Percentiles rank a stretch among this genome's conserved stretches.
Evolutionary conservation across 2,888 invertebrate genomes (phyloP).

Genomic region (Hylaea fasciaria): DNA sequence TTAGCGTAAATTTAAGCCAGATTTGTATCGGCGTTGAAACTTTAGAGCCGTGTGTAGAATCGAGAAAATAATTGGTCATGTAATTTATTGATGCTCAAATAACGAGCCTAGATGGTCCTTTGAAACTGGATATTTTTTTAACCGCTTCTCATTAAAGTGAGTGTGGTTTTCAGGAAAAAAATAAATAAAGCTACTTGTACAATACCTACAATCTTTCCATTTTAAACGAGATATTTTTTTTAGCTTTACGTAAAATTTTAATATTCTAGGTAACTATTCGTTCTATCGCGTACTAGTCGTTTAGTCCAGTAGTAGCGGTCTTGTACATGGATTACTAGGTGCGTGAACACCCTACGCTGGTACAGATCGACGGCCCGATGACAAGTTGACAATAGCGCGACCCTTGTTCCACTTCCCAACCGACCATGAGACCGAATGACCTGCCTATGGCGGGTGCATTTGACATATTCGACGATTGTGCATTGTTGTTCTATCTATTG

Average conservation of each 20-base stretch:
- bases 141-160: neutral
- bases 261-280: too few species aligned
- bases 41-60: constrained; percentile 6
- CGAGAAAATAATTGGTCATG: constrained; percentile 13
- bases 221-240: too few species aligned
- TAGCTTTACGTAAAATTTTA: too few species aligned
- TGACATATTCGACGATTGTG: constrained; percentile 5
- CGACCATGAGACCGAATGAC: neutral
- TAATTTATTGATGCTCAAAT: constrained; percentile 23
- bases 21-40: constrained; percentile 26
- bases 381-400: too few species aligned
- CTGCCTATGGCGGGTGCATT: neutral
- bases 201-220: too few species aligned
- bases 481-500: constrained; percentile 2
- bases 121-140: neutral
- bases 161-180: too few species aligned
- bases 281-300: too few species aligned
- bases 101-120: constrained; percentile 1
- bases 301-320: too few species aligned
- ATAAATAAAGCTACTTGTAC: too few species aligned
- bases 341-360: too few species aligned
- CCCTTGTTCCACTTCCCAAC: constrained; percentile 5
- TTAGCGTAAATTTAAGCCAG: constrained; percentile 26
- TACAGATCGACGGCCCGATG: too few species aligned
- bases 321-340: too few species aligned